Base-by-base conservation (phyloP, 1,140 invertebrate genomes). In the Popillia japonica region DNA sequence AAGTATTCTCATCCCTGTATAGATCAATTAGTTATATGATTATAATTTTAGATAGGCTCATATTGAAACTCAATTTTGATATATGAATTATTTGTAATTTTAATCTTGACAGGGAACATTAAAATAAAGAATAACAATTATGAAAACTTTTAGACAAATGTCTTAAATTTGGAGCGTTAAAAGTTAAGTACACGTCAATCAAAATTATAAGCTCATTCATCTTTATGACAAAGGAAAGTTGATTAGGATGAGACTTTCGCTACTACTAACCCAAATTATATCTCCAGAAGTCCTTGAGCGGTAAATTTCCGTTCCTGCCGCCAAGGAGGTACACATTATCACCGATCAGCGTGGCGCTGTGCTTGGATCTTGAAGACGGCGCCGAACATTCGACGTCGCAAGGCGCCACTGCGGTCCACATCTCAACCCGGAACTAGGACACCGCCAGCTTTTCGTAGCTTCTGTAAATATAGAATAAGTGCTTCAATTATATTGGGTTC, bases 211-310 rank as follows among this genome's bases (percentile, higher is more conserved):
- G 4, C 27, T 34, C 27, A 4, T 34, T 34, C 44, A 48, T 48
- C 44, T 14, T 48, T 48, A 14, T 48, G 40, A 42, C 73, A 72
- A n/a, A 55, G 17, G n/a, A 7, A n/a, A n/a, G 48, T 17, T 17
- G 48, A 55, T 55, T 55, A 17, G 14, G 48, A 55, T 17, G 17
- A 17, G 11, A 55, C 14, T 55, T 55, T 55, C 48, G 4, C 48
- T 55, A 55, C 34, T 76, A 83, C 91, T 91, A 83, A 96, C 94
- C 91, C 17, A 96, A 89, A 82, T 93, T 92, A 83, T 95, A 96
- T 82, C 91, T 90, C 95, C 95, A 97, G 78, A 96, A 91, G 88
- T 97, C 95, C 85, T 94, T 93, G 72, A 96, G 89, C 0, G 94
- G 93, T 75, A 95, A 87, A 85, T 94, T 94, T 40, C 94, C 94